Percentiles rank a stretch among this genome's conserved stretches.
Evolutionary conservation across 2,888 invertebrate species (phyloP).

Genomic region (Beris chalybata): DNA sequence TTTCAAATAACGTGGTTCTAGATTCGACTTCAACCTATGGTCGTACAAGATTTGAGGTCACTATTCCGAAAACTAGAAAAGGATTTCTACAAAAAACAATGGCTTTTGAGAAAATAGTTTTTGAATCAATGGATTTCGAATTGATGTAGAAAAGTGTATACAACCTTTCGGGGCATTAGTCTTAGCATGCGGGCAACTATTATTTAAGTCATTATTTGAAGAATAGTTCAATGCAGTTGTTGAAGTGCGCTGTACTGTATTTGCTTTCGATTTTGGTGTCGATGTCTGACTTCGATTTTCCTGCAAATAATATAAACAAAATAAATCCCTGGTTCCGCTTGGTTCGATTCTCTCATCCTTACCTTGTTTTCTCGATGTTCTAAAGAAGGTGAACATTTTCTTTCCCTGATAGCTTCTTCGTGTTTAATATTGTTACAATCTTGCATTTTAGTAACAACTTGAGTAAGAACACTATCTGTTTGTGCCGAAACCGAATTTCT

Average conservation of each 20-base stretch:
- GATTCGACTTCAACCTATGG: too few relatives aligned
- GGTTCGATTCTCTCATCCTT: not conserved
- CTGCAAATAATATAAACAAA: constrained; percentile 14
- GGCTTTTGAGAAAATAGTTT: too few relatives aligned
- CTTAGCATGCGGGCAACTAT: constrained; percentile 51
- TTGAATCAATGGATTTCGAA: too few relatives aligned
- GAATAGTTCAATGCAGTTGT: constrained; percentile 51
- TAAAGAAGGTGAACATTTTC: constrained; percentile 48
- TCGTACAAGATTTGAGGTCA: too few relatives aligned
- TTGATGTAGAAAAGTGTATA: too few relatives aligned
- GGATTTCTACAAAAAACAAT: too few relatives aligned
- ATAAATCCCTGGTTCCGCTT: too few relatives aligned
- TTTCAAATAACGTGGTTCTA: too few relatives aligned
- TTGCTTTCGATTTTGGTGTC: constrained; percentile 49
- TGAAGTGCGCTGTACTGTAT: constrained; percentile 52
- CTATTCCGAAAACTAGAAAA: too few relatives aligned
- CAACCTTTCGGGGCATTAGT: constrained; percentile 48
- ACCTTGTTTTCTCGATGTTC: constrained; percentile 35
- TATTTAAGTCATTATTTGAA: constrained; percentile 54
- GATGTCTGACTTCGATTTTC: constrained; percentile 53
- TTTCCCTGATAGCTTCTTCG: constrained; percentile 48
- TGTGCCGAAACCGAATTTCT: constrained; percentile 55
- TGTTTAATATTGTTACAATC: constrained; percentile 46
- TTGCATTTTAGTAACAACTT: constrained; percentile 43
- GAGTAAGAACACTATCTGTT: constrained; percentile 48